Base-by-base conservation (phyloP, 2,113 vertebrate genomes). In the Hystrix cristata region DNA sequence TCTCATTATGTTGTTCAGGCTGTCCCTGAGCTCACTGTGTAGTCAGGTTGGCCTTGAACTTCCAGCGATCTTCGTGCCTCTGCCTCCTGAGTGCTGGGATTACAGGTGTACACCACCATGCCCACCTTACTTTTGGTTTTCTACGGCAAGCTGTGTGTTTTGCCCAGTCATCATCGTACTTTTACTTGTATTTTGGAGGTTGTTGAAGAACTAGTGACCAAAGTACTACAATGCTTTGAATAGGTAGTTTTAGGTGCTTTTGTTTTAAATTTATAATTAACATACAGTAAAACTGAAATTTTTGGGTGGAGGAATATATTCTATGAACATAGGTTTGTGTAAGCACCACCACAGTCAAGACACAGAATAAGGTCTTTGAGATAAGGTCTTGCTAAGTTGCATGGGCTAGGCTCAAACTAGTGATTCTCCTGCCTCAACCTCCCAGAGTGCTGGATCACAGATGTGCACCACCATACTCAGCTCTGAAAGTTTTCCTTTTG, bases 91-190 rank as follows among this genome's bases (percentile, higher is more conserved):
- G 38, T 38, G 38, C 38, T 38, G 38, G 38, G 38, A 38, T 38
- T 38, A 38, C 38, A 38, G 38, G 38, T 38, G 38, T 38, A 38
- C 38, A 38, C 38, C 38, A 38, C 38, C 38, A 38, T 38, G 38
- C 38, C 38, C 38, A 38, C 38, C 38, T 38, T 38, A 38, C 25
- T 95, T 84, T 79, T 59, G 27, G 60, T 67, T 93, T 93, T 84
- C n/a, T 60, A 69, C 43, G 27, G 55, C 21, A 94, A 87, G 46
- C 51, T 53, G 23, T 81, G 3, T 51, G 57, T 94, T 96, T 95
- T 92, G 83, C 57, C 91, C n/a, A 96, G 62, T 93, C 60, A 23
- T 78, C 69, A 43, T 7, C 91, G 13, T 84, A 85, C 53, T 96
- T 94, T 96, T 82, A 60, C 59, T 84, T 96, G 57, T 2, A 34